Evolutionary conservation across 2,797 vertebrate species (phyloP), one percentile per base, ranked within the genome.

Genomic region (Pelobates cultripes): DNA sequence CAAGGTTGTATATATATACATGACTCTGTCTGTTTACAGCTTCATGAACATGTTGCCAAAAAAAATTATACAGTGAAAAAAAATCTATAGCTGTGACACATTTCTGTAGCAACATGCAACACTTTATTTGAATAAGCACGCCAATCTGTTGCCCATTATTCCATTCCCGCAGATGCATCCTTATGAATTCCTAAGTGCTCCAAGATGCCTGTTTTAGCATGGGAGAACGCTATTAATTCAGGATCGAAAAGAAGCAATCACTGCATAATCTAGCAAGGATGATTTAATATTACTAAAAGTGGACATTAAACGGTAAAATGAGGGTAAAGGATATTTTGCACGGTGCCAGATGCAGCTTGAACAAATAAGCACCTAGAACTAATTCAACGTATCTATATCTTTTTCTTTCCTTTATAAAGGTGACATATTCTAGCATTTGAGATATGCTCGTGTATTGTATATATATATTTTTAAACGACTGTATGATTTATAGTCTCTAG

Each of bases 401-500:
- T 71, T 15, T 70, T 71, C 70, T 84, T 84, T 66, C 73, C 83
- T 86, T 85, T 78, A 79, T 83, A 90, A 91, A 90, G 88, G 90
- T 92, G 88, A 87, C 88, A 88, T 51, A 82, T 87, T 87, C 86
- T 75, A 70, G 2, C 87, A 86, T 90, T 92, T 93, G 90, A 90
- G 89, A 89, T 88, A 89, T 89, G 86, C 87, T 92, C 88, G 90
- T 88, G 88, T 88, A 88, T 89, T 90, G 89, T 89, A 79, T 92
- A 86, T 91, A 40, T 92, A 86, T 91, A 12, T 93, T 90, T 93
- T 90, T 90, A 88, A 90, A 89, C 85, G 90, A 72, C 86, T 90
- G 90, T 89, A 92, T 91, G 91, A 87, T 87, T 87, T 85, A 86
- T 86, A 89, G 80, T 93, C 94, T 93, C 94, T 85, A 88, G 91